phyloP scores from a whole-genome alignment of 2,888 invertebrate species.

The Brachyptera risi region DNA sequence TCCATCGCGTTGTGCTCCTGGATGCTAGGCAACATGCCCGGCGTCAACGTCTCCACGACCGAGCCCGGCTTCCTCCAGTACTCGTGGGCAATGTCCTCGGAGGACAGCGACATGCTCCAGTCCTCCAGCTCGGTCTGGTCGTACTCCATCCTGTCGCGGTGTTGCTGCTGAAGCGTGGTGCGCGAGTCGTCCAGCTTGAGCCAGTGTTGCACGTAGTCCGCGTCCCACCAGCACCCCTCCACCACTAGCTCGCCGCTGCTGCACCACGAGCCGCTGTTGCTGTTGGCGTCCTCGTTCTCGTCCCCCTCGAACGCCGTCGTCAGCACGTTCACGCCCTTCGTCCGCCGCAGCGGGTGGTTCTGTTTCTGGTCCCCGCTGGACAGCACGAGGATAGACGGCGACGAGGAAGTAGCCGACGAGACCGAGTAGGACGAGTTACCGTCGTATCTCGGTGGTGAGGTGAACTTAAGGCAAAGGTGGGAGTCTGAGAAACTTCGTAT shows the following conservation, averaged over 20 bases:
- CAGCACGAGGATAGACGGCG: constrained; percentile 56
- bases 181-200: constrained; percentile 67
- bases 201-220: constrained; percentile 74
- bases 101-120: constrained; percentile 71
- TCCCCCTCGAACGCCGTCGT: constrained; percentile 38
- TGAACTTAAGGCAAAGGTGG: constrained; percentile 65
- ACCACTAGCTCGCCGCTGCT: constrained; percentile 55
- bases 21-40: constrained; percentile 57
- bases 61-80: constrained; percentile 14
- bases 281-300: constrained; percentile 41
- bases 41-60: constrained; percentile 2
- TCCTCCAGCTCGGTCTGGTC: constrained; percentile 73
- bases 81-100: constrained; percentile 56
- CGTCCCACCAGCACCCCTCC: constrained; percentile 60
- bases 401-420: constrained; percentile 57
- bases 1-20: constrained; percentile 69
- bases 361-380: constrained; percentile 43
- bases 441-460: constrained; percentile 42
- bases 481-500: constrained; percentile 72
- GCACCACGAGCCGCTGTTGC: constrained; percentile 51
- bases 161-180: constrained; percentile 63
- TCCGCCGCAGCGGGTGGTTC: constrained; percentile 51
- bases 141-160: constrained; percentile 68
- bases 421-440: constrained; percentile 39
- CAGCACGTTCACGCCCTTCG: constrained; percentile 50